Evolutionary conservation across 2,797 vertebrate species (phyloP).

Genomic region (Eupleurogrammus muticus): DNA sequence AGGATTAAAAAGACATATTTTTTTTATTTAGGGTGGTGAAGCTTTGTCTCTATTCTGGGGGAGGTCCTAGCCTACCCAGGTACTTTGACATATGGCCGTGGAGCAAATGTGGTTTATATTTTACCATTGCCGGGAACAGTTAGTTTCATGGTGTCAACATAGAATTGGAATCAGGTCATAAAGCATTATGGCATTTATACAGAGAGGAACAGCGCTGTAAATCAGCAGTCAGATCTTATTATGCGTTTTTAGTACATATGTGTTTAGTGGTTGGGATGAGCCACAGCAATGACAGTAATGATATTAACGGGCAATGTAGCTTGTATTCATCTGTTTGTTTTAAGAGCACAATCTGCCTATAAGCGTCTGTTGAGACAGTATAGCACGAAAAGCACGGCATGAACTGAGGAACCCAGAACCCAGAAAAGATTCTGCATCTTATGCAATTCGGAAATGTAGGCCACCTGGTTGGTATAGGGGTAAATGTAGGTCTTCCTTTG

Average conservation of each 20-base stretch:
- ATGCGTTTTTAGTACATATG: slow-evolving; percentile 70
- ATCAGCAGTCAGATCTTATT: slow-evolving; percentile 69
- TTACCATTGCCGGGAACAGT: slow-evolving; percentile 52
- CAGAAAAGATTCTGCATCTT: slow-evolving; percentile 49
- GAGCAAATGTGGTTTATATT: slow-evolving; percentile 48
- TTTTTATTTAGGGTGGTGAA: background rate
- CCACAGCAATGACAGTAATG: slow-evolving; percentile 61
- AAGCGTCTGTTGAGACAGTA: slow-evolving; percentile 36
- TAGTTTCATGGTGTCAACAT: slow-evolving; percentile 78
- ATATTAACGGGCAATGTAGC: slow-evolving; percentile 70
- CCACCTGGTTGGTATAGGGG: slow-evolving; percentile 60
- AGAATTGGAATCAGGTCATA: slow-evolving; percentile 76
- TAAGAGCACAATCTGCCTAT: slow-evolving; percentile 60
- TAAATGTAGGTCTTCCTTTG: slow-evolving; percentile 70
- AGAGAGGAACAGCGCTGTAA: slow-evolving; percentile 68
- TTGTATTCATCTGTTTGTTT: slow-evolving; percentile 74
- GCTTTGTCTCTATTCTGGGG: slow-evolving; percentile 1
- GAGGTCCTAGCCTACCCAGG: slow-evolving; percentile 20
- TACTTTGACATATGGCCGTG: slow-evolving; percentile 18
- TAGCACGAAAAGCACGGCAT: slow-evolving; percentile 32
- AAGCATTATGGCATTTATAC: slow-evolving; percentile 74
- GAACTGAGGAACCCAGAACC: slow-evolving; percentile 9
- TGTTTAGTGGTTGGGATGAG: slow-evolving; percentile 59
- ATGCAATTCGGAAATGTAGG: slow-evolving; percentile 68
- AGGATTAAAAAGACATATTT: too few species aligned